phyloP scores from a whole-genome alignment of 2,888 invertebrate genomes.

The Dendrolimus pini region DNA sequence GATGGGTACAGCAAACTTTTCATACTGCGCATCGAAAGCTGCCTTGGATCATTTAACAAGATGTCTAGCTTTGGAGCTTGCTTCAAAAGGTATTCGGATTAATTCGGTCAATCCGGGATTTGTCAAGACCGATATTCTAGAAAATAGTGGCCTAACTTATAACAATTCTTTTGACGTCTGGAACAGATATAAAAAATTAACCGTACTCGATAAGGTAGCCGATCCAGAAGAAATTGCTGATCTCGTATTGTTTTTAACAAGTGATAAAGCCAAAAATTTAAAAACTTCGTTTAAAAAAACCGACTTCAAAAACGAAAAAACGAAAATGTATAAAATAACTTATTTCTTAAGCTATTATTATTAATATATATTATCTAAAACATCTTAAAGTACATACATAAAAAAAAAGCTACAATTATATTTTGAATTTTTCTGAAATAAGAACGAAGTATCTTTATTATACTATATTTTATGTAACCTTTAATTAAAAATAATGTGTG shows the following conservation, averaged over 20 bases:
- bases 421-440: too few species aligned
- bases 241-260: conserved; percentile 73
- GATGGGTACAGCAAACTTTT: conserved; percentile 9
- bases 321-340: too few species aligned
- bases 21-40: conserved; percentile 23
- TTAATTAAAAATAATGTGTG: too few species aligned
- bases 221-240: conserved; percentile 83
- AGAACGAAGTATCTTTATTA: too few species aligned
- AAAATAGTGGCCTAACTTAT: conserved; percentile 13
- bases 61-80: conserved; percentile 86
- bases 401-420: too few species aligned
- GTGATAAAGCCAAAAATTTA: not conserved
- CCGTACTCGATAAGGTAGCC: conserved; percentile 88
- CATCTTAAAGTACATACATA: too few species aligned
- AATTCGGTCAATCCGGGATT: conserved; percentile 92
- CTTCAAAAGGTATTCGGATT: conserved; percentile 82
- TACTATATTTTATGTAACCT: too few species aligned
- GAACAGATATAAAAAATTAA: conserved; percentile 83
- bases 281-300: too few species aligned
- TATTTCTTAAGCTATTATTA: too few species aligned
- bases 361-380: too few species aligned
- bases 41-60: conserved; percentile 92
- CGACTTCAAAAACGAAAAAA: too few species aligned
- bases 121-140: conserved; percentile 72
- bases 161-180: conserved; percentile 33